Base-by-base conservation (phyloP, 2,113 vertebrate species). In the Gavialis gangeticus region DNA sequence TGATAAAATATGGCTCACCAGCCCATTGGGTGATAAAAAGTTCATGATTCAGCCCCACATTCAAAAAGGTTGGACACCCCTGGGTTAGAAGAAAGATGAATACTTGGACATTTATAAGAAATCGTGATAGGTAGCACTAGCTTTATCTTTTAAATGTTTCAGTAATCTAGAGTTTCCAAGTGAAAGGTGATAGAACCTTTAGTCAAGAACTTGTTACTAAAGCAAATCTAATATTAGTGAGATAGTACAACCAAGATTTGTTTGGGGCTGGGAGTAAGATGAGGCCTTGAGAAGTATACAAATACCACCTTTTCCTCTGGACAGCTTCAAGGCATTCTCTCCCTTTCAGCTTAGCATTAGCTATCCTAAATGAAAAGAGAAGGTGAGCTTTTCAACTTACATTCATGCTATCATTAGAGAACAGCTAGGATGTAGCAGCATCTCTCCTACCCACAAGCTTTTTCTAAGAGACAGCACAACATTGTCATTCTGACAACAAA, bases 71-170 rank as follows among this genome's bases (percentile, higher is more conserved):
- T 34, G 34, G 34, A 34, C 34, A 34, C 34, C 34, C 34, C 34
- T 34, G 34, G 34, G 34, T 34, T 34, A 19, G 0, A 0, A 84
- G 88, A 88, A 17, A 30, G 19, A 75, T 15, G 24, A 71, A 30
- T 28, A 84, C 30, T 21, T 5, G 10, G 24, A 83, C 3, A 4
- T 58, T n/a, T 85, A 27, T 75, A 73, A 73, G 34, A 7, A 46
- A 11, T 19, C 19, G 46, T 46, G 46, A 46, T 46, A 34, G 12
- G 12, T 13, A 46, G 34, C 69, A 46, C 12, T 46, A 73, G 12
- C 37, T 19, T 46, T 37, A 46, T 12, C 21, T 73, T 73, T 67
- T 13, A 24, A 87, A 25, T 12, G 64, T 56, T 58, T 18, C 73
- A 60, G 27, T 82, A 4, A 81, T 87, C 73, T 30, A 25, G 57